Evolutionary conservation across 2,113 vertebrate species (phyloP).

Genomic region (Ranitomeya variabilis): DNA sequence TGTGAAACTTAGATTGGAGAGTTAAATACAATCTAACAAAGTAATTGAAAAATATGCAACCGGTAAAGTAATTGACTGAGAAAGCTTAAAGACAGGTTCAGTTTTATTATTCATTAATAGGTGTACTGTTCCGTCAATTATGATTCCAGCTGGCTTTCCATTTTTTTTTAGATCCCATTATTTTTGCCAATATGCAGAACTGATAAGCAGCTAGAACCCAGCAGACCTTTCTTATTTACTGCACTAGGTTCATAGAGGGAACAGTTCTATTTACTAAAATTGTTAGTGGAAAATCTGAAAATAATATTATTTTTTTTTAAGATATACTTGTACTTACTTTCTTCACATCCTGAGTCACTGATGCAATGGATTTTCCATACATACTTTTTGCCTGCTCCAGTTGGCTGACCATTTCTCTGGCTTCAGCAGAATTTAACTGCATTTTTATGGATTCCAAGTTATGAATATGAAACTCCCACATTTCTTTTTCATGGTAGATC

Average conservation of each 20-base stretch:
- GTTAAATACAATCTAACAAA: too few species aligned
- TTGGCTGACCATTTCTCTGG: slow-evolving; percentile 39
- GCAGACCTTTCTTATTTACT: background rate
- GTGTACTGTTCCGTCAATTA: background rate
- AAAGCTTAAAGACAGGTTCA: too few species aligned
- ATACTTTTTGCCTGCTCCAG: slow-evolving; percentile 52
- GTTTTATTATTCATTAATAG: background rate
- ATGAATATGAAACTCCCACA: slow-evolving; percentile 50
- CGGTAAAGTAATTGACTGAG: background rate
- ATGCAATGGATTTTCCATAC: slow-evolving; percentile 46
- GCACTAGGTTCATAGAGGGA: background rate
- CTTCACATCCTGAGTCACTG: slow-evolving; percentile 36
- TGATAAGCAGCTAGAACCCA: background rate
- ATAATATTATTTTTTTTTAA: background rate
- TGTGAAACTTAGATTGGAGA: too few species aligned
- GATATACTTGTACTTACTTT: slow-evolving; percentile 33
- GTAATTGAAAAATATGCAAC: too few species aligned
- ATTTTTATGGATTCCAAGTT: slow-evolving; percentile 38
- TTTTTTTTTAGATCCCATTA: background rate
- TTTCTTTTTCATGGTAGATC: slow-evolving; percentile 51
- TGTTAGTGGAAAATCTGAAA: background rate
- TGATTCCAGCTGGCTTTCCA: background rate
- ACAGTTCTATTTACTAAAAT: background rate
- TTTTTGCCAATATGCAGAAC: background rate
- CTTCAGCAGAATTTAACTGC: slow-evolving; percentile 45